phyloP scores from a whole-genome alignment of 2,797 vertebrate genomes.

The Anas acuta region DNA sequence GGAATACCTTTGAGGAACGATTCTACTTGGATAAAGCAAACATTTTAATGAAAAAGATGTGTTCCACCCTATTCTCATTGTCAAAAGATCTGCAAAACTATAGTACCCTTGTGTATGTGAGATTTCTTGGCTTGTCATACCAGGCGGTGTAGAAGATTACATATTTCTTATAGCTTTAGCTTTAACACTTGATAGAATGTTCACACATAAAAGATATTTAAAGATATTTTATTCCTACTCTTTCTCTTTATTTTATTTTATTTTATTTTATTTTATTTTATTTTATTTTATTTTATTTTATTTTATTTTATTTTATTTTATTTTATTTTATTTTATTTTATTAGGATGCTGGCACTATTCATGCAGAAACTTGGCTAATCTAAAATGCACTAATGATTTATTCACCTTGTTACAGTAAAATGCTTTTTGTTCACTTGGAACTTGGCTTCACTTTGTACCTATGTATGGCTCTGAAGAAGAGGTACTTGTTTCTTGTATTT shows the following conservation, averaged over 20 bases:
- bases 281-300: no score
- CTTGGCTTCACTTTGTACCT: not conserved
- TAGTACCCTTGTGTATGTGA: not conserved
- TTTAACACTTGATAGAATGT: not conserved
- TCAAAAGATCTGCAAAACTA: not conserved
- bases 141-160: accelerated
- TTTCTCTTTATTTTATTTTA: no score
- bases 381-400: not conserved
- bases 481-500: not conserved
- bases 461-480: not conserved
- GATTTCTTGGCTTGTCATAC: not conserved
- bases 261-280: no score
- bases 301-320: no score
- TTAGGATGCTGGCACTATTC: not conserved
- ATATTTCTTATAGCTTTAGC: not conserved
- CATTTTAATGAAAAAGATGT: not conserved
- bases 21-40: not conserved
- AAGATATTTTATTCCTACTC: not conserved
- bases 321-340: no score
- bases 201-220: not conserved
- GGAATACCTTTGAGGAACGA: not conserved
- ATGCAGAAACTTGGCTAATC: not conserved
- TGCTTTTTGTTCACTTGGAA: not conserved
- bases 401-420: not conserved
- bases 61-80: not conserved